Percentiles rank a stretch among this genome's conserved stretches.
These are phyloP conservation scores for Drosophila mettleri DNA, from an alignment of 2,888 invertebrate genomes.

Conservation along the genomic window DNA sequence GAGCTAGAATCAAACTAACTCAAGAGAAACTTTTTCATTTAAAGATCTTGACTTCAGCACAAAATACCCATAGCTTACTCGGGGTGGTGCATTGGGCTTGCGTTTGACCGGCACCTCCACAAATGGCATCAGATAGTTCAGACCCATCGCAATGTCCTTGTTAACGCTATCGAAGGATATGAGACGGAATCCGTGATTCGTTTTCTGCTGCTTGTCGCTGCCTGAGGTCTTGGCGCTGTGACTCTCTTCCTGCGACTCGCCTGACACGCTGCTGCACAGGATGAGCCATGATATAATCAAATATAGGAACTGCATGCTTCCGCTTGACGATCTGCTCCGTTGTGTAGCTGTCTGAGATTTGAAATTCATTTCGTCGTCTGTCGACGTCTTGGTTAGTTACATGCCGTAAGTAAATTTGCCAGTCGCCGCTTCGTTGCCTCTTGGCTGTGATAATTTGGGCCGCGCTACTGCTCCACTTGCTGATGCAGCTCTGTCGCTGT, in stretches of 20 bases:
- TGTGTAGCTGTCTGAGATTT: constrained; percentile 43
- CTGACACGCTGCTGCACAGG: constrained; percentile 37
- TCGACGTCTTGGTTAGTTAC: constrained; percentile 27
- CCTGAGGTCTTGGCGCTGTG: background rate
- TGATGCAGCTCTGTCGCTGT: constrained; percentile 39
- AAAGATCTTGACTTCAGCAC: no score
- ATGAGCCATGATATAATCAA: constrained; percentile 22
- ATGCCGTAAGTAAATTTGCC: constrained; percentile 25
- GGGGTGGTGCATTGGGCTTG: constrained; percentile 58
- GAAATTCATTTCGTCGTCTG: constrained; percentile 19
- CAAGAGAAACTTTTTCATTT: background rate
- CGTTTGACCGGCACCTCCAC: constrained; percentile 73
- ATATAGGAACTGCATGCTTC: constrained; percentile 49
- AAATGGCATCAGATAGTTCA: constrained; percentile 78
- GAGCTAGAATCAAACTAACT: background rate
- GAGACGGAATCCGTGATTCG: constrained; percentile 36
- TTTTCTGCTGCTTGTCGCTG: constrained; percentile 12
- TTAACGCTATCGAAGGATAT: constrained; percentile 75
- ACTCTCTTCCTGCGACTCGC: background rate
- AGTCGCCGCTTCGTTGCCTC: constrained; percentile 55
- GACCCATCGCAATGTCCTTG: constrained; percentile 66
- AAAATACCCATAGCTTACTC: constrained; percentile 31
- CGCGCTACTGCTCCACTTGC: constrained; percentile 27
- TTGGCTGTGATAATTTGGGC: constrained; percentile 60
- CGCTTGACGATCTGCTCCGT: constrained; percentile 31